Evolutionary conservation across 2,888 invertebrate genomes (phyloP).

Genomic region (Drosophila mercatorum): DNA sequence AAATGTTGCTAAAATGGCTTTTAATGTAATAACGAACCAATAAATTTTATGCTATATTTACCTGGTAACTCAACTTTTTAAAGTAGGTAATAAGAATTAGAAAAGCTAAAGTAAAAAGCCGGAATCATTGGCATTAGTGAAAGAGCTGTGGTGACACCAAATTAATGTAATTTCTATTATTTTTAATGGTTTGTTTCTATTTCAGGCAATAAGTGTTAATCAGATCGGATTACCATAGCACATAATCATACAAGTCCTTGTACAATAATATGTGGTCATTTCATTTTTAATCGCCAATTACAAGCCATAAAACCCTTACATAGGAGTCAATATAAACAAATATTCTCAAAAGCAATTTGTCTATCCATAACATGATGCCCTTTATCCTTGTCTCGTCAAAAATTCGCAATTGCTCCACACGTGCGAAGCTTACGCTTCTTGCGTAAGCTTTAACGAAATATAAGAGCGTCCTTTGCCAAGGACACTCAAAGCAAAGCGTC

Average conservation of each 20-base stretch:
- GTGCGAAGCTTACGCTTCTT: slow-evolving; percentile 52
- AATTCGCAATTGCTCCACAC: background rate
- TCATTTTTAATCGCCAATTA: slow-evolving; percentile 1
- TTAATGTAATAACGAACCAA: slow-evolving; percentile 62
- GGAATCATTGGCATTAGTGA: background rate
- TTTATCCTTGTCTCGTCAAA: slow-evolving; percentile 1
- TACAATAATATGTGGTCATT: background rate
- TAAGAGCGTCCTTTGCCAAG: slow-evolving; percentile 65
- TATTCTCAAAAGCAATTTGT: background rate
- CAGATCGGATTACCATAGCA: too few species aligned
- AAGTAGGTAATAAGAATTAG: too few species aligned
- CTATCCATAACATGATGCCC: background rate
- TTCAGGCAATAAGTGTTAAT: too few species aligned
- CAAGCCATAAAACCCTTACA: background rate
- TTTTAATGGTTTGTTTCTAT: background rate
- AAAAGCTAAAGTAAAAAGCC: too few species aligned
- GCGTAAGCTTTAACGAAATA: slow-evolving; percentile 61
- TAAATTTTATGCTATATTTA: slow-evolving; percentile 61
- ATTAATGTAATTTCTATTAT: background rate
- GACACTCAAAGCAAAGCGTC: slow-evolving; percentile 44
- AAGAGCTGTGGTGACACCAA: background rate
- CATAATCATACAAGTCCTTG: background rate
- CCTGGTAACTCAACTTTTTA: background rate
- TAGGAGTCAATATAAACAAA: background rate
- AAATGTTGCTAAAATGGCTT: slow-evolving; percentile 39